Base-by-base conservation (phyloP, 2,113 vertebrate species). In the Bettongia penicillata region DNA sequence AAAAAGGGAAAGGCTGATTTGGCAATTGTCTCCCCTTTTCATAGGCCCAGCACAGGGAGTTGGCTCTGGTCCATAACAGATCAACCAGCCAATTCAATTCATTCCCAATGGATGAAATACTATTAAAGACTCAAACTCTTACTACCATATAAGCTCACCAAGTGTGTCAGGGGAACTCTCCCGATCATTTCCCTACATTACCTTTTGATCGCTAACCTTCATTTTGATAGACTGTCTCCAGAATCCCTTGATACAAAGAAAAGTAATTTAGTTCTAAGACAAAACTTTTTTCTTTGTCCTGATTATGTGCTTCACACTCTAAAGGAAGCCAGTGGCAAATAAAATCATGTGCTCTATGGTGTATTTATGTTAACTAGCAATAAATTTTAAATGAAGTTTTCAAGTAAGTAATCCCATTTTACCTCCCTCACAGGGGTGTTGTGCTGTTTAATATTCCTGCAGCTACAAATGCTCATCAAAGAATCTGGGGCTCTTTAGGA, bases 331-430 rank as follows among this genome's bases (percentile, higher is more conserved):
- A 92, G 16, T 93, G 11, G 48, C 43, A 93, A 95, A 92, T 90
- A 95, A 37, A 96, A 55, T 93, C 93, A 49, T 97, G 61, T 93
- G 2, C 31, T 96, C 91, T 93, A 11, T 96, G 55, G 93, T 95
- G 4, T 84, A 93, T 52, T 92, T 95, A n/a, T 31, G 14, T 90
- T 95, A 95, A 94, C 19, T 95, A 95, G 51, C 48, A 93, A 50
- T 95, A 94, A 51, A 89, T 61, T 91, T 93, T 93, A 49, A 93
- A 96, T 92, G 68, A 93, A 89, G 96, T 91, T 10, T 68, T 90
- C 57, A 68, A 94, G 43, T 89, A 95, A 95, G 90, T 90, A 91
- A 90, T 93, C 24, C 49, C 89, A 26, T 77, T 93, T 92, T 93
- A 93, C 53, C 48, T 95, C 89, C 12, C 25, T 50, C 51, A 90